Base-by-base conservation (phyloP, 2,888 invertebrate species). In the Theretra japonica region DNA sequence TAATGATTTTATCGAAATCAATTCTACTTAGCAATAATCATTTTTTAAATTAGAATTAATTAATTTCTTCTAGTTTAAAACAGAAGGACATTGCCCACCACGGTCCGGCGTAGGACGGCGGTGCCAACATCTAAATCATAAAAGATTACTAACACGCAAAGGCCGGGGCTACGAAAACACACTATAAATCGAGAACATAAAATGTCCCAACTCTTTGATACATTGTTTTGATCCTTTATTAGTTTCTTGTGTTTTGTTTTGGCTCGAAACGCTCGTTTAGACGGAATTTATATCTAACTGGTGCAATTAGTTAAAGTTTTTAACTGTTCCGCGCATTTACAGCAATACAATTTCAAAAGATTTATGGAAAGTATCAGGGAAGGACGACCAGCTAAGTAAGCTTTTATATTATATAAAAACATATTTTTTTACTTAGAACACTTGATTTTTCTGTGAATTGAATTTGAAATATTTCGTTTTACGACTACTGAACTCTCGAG, bases 91-190 rank as follows among this genome's bases (percentile, higher is more conserved):
- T 11, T 41, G 41, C 15, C 57, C 21, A 33, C 21, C 23, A 48
- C 17, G 11, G 21, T 17, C 77, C 79, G 77, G 77, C 79, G 76
- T 82, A 83, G 79, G 79, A 80, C 75, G 86, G 74, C 84, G 87
- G 85, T 87, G 88, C 78, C 76, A 69, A 73, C 76, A 78, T 74
- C 75, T 80, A 80, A 85, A 84, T 84, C 78, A 80, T 79, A 48
- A 48, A 70, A 70, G 33, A 69, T 72, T 69, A 68, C 72, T 58
- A 72, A 60, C 71, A 74, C 70, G 33, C 70, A 60, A 57, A 25
- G 58, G 57, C 28, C 21, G 65, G 1, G 25, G 41, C 53, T 23
- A 56, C 62, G 56, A 73, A 68, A 65, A 70, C 70, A 62, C 68
- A 23, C 69, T 68, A 72, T 72, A 69, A 73, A 59, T 23, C 59